Evolutionary conservation across 2,113 vertebrate genomes (phyloP).

Genomic region (Osmerus eperlanus): DNA sequence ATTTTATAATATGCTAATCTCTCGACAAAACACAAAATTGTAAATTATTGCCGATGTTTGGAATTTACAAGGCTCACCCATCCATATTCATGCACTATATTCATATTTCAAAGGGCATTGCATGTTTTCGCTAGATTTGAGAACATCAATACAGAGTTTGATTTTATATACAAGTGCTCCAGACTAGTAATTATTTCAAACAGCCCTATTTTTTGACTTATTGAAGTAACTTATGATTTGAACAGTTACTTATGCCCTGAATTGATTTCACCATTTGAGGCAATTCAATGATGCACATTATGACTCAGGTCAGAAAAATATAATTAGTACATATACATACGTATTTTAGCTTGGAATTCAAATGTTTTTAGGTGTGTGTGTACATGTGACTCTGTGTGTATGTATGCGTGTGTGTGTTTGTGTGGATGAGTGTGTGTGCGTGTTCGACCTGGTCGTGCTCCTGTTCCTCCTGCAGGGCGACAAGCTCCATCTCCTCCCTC

Average conservation of each 20-base stretch:
- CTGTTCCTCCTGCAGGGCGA: slow-evolving; percentile 79
- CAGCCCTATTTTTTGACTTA: background rate
- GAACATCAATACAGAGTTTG: slow-evolving; percentile 29
- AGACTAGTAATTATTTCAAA: slow-evolving; percentile 16
- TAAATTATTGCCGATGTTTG: slow-evolving; percentile 51
- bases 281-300: background rate
- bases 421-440: background rate
- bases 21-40: slow-evolving; percentile 48
- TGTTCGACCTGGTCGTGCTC: slow-evolving; percentile 69
- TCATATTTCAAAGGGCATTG: slow-evolving; percentile 41
- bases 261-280: slow-evolving; percentile 11
- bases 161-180: slow-evolving; percentile 5
- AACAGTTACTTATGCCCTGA: slow-evolving; percentile 28
- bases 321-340: background rate
- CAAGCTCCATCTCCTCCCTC: slow-evolving; percentile 81
- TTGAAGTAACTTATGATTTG: slow-evolving; percentile 16
- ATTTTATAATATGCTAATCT: slow-evolving; percentile 38
- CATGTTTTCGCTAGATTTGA: slow-evolving; percentile 39
- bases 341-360: too few relatives aligned
- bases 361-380: too few relatives aligned
- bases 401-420: background rate
- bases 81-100: slow-evolving; percentile 25
- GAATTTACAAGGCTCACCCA: slow-evolving; percentile 52
- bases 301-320: too few relatives aligned
- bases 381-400: too few relatives aligned